A percentile compares a stretch with the other conserved stretches of the same genome.
phyloP scores from a whole-genome alignment of 2,888 invertebrate species.

The Andrena marginata region DNA sequence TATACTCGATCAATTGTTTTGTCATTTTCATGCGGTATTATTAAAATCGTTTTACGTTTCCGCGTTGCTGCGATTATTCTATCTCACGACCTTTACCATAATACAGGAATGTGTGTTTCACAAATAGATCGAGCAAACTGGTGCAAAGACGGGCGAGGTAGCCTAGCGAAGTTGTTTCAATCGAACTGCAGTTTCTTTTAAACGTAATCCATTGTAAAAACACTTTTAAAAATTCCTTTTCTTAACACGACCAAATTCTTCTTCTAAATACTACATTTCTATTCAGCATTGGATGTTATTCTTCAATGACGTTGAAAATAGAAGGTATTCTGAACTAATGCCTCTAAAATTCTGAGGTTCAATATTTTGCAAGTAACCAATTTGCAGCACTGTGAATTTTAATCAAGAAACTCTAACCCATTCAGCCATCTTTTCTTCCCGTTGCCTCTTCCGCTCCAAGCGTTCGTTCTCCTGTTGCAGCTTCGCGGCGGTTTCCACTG shows the following conservation, averaged over 20 bases:
- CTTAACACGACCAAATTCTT: too few relatives aligned
- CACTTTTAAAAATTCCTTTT: background rate
- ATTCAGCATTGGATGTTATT: background rate
- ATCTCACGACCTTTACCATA: background rate
- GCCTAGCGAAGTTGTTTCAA: background rate
- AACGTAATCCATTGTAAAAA: background rate
- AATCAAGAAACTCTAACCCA: slow-evolving; percentile 67
- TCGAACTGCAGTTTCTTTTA: background rate
- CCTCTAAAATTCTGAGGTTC: too few relatives aligned
- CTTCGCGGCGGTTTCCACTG: slow-evolving; percentile 79
- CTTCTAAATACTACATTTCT: background rate
- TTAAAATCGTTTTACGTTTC: background rate
- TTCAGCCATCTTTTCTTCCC: slow-evolving; percentile 79
- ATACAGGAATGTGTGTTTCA: slow-evolving; percentile 7
- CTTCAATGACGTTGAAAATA: background rate
- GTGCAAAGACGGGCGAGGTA: background rate
- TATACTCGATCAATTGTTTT: background rate
- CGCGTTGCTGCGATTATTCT: background rate
- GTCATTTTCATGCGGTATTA: slow-evolving; percentile 15
- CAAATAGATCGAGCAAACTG: slow-evolving; percentile 1
- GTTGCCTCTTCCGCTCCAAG: slow-evolving; percentile 77
- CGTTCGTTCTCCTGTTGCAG: slow-evolving; percentile 76
- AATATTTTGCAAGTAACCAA: background rate
- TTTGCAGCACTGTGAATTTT: background rate
- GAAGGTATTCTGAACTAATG: background rate